These are phyloP conservation scores for Adela reaumurella DNA, from an alignment of 2,888 invertebrate species.

Conservation along the genomic window DNA sequence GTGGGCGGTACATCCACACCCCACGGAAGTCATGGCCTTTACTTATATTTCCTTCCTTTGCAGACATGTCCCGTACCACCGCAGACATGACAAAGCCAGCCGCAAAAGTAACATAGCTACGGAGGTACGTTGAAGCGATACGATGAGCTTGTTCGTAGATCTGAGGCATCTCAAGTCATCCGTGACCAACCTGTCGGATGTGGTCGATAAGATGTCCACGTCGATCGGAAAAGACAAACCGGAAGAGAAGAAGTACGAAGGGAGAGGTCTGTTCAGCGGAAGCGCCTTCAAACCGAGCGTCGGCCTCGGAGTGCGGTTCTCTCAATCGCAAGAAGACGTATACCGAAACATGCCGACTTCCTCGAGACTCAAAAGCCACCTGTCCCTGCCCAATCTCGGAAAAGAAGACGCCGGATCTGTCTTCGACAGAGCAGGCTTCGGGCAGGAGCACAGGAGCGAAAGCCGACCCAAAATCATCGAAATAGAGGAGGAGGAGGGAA, in stretches of 20 bases:
- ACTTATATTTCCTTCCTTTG: neutral
- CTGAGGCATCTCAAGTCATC: constrained; percentile 48
- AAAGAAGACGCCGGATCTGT: constrained; percentile 26
- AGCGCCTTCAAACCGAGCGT: constrained; percentile 41
- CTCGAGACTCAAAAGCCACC: constrained; percentile 40
- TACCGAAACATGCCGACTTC: constrained; percentile 38
- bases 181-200: constrained; percentile 44
- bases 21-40: too few species aligned
- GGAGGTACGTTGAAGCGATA: constrained; percentile 9
- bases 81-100: neutral
- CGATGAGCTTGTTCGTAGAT: constrained; percentile 50
- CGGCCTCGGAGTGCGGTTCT: constrained; percentile 45
- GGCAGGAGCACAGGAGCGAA: constrained; percentile 18
- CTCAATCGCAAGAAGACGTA: constrained; percentile 45
- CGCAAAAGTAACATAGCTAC: neutral
- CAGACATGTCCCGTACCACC: neutral
- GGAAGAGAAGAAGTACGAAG: constrained; percentile 24
- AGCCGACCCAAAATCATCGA: constrained; percentile 36
- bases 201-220: constrained; percentile 47
- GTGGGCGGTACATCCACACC: too few species aligned
- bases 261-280: constrained; percentile 26
- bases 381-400: constrained; percentile 47
- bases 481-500: constrained; percentile 31
- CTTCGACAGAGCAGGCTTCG: constrained; percentile 21
- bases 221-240: constrained; percentile 26